phyloP scores from a whole-genome alignment of 2,888 invertebrate species.

The Trichopria drosophilae region DNA sequence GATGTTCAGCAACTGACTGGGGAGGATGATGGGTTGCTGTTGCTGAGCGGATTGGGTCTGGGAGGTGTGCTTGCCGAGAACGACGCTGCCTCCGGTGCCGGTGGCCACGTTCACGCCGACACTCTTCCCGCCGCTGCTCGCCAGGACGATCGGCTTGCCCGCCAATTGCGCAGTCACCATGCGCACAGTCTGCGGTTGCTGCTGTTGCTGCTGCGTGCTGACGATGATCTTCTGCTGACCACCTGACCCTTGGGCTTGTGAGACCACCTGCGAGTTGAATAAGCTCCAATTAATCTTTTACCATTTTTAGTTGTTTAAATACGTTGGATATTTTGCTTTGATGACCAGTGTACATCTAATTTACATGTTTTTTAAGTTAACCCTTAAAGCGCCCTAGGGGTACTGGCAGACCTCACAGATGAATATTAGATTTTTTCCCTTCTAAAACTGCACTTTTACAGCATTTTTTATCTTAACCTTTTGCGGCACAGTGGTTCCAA shows the following conservation, averaged over 20 bases:
- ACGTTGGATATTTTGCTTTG: not conserved
- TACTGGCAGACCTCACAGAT: too few species aligned
- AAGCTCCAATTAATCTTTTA: too few species aligned
- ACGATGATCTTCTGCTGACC: constrained; percentile 52
- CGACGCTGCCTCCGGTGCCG: constrained; percentile 46
- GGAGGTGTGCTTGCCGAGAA: constrained; percentile 48
- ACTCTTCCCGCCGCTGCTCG: constrained; percentile 53
- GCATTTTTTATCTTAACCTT: too few species aligned
- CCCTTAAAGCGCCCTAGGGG: too few species aligned
- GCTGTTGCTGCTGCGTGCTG: constrained; percentile 47
- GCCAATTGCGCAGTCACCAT: constrained; percentile 56
- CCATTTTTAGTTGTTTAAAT: constrained; percentile 3
- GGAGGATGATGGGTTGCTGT: constrained; percentile 54
- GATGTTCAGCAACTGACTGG: constrained; percentile 54
- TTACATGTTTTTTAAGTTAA: too few species aligned
- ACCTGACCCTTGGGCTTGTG: constrained; percentile 51
- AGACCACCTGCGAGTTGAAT: constrained; percentile 51
- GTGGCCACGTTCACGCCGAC: constrained; percentile 48
- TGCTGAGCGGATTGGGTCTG: constrained; percentile 35
- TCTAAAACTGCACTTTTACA: too few species aligned
- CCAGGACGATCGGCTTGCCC: constrained; percentile 55
- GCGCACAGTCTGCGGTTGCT: constrained; percentile 50
- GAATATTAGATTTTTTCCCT: too few species aligned
- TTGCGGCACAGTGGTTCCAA: too few species aligned
- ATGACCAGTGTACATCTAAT: too few species aligned